Conservation (phyloP, 2,113 vertebrate genomes). For the Dolichallabes microphthalmus region DNA sequence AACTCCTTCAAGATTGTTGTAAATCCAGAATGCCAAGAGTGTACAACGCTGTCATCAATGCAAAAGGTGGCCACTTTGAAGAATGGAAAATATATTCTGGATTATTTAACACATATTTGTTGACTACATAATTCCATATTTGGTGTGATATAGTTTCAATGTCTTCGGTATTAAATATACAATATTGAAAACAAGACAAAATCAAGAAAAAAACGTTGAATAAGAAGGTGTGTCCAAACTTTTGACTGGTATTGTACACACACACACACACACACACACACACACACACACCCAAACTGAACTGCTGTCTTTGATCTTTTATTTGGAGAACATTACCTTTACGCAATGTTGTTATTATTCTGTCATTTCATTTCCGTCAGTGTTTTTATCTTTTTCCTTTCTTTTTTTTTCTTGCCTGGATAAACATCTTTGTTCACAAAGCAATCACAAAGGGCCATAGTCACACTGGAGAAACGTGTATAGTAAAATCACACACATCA, state of each 20-base stretch:
- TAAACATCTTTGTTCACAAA: conserved; percentile 6
- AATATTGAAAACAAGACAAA: too few species aligned
- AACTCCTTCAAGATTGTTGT: too few species aligned
- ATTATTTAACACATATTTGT: too few species aligned
- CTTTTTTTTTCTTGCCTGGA: neutral
- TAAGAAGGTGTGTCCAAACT: too few species aligned
- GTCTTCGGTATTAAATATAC: too few species aligned
- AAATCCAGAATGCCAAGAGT: too few species aligned
- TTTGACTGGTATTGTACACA: neutral
- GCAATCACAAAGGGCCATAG: neutral
- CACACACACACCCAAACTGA: neutral
- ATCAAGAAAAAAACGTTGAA: too few species aligned
- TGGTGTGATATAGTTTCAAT: too few species aligned
- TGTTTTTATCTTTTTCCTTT: neutral
- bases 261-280: neutral
- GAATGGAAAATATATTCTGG: too few species aligned
- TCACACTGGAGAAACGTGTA: neutral
- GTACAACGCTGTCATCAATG: too few species aligned
- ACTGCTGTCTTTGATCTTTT: neutral
- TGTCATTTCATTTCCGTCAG: neutral
- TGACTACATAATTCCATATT: too few species aligned
- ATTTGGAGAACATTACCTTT: neutral
- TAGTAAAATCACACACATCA: neutral
- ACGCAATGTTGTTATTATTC: neutral
- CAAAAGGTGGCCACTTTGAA: too few species aligned